These are phyloP conservation scores for Cactoblastis cactorum DNA, from an alignment of 2,888 invertebrate genomes.

Conservation along the genomic window DNA sequence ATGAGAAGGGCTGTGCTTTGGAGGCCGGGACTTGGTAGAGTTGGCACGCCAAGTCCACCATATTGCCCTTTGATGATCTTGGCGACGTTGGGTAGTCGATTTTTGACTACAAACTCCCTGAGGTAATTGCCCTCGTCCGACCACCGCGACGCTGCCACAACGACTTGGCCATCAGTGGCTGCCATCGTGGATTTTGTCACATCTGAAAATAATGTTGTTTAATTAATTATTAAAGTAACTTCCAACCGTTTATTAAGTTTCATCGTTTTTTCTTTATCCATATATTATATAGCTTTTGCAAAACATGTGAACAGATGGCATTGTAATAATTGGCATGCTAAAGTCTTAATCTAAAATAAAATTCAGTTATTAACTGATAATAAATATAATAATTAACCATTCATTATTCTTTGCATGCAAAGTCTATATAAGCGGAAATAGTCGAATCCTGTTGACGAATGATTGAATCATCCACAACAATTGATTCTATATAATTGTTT, in stretches of 20 bases:
- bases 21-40: slow-evolving; percentile 90
- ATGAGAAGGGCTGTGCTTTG: slow-evolving; percentile 92
- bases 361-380: no score
- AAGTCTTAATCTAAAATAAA: no score
- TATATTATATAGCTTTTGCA: no score
- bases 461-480: background rate
- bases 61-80: slow-evolving; percentile 97
- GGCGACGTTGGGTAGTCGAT: slow-evolving; percentile 89
- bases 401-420: background rate
- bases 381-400: background rate
- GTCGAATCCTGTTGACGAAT: background rate
- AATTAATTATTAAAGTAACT: no score
- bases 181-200: slow-evolving; percentile 83
- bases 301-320: no score
- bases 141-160: slow-evolving; percentile 90
- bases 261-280: no score
- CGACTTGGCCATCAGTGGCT: slow-evolving; percentile 94
- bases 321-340: no score
- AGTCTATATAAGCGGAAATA: background rate
- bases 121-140: slow-evolving; percentile 86
- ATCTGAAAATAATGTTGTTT: slow-evolving; percentile 72
- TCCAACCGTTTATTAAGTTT: no score
- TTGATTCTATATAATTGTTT: background rate
- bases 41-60: slow-evolving; percentile 93
- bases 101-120: slow-evolving; percentile 86